Evolutionary conservation across 2,113 vertebrate species (phyloP).

Genomic region (Erythrolamprus reginae): DNA sequence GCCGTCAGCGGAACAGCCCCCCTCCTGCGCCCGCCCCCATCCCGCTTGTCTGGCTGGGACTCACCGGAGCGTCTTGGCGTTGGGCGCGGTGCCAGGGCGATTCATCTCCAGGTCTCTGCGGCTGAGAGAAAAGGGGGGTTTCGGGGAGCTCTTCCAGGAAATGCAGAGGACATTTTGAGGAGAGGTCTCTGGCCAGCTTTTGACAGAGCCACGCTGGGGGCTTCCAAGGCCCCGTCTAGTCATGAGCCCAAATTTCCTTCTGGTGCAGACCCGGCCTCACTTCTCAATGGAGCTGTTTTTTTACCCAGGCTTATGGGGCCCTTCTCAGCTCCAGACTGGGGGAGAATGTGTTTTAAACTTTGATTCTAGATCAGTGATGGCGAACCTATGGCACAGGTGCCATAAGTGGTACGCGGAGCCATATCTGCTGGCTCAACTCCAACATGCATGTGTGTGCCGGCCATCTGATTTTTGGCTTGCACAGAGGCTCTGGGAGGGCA

Average conservation of each 20-base stretch:
- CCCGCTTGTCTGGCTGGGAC: not conserved
- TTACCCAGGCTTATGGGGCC: not conserved
- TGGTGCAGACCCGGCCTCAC: not conserved
- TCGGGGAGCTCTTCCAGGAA: not conserved
- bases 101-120: constrained; percentile 95
- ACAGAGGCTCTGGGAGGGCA: too few relatives aligned
- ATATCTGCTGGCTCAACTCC: too few relatives aligned
- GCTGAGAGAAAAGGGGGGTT: constrained; percentile 56
- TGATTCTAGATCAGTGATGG: too few relatives aligned
- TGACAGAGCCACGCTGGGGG: not conserved
- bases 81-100: constrained; percentile 84
- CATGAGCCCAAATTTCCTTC: not conserved
- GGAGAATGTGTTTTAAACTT: not conserved
- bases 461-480: too few relatives aligned
- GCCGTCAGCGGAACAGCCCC: not conserved
- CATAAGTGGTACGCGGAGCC: too few relatives aligned
- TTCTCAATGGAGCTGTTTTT: not conserved
- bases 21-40: not conserved
- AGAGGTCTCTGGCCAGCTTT: not conserved
- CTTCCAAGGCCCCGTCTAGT: not conserved
- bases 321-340: not conserved
- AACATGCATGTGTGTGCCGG: too few relatives aligned
- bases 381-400: too few relatives aligned
- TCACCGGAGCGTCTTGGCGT: constrained; percentile 91
- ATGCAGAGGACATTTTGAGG: not conserved